phyloP scores from a whole-genome alignment of 2,113 vertebrate genomes.

The Alligator mississippiensis region DNA sequence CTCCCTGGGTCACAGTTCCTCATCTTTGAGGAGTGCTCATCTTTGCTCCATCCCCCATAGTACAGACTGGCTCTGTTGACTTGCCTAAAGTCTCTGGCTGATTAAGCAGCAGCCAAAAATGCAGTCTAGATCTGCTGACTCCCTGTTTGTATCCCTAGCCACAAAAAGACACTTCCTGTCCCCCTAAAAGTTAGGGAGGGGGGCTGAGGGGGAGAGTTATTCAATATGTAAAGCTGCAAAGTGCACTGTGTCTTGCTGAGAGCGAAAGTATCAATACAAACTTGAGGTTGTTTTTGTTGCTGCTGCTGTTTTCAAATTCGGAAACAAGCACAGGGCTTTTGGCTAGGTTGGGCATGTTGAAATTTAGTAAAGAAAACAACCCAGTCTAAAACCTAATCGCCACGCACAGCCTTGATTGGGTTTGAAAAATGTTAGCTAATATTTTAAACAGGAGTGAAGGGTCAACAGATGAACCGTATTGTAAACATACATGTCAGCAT shows the following conservation, averaged over 20 bases:
- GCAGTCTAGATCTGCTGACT: neutral
- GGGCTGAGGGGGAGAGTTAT: rapidly evolving
- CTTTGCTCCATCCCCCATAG: neutral
- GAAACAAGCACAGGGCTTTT: slow-evolving; percentile 26
- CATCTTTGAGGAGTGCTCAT: neutral
- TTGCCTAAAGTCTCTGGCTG: rapidly evolving
- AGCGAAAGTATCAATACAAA: neutral
- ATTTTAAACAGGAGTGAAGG: slow-evolving; percentile 75
- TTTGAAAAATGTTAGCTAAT: slow-evolving; percentile 71
- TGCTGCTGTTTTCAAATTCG: slow-evolving; percentile 33
- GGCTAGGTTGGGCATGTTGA: slow-evolving; percentile 25
- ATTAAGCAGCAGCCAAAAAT: neutral
- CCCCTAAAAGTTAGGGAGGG: neutral
- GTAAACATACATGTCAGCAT: slow-evolving; percentile 77
- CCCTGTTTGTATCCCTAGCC: neutral
- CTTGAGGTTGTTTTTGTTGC: neutral
- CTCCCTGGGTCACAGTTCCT: rapidly evolving
- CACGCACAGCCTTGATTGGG: slow-evolving; percentile 41
- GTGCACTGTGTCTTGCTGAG: rapidly evolving
- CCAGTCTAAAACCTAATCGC: slow-evolving; percentile 64
- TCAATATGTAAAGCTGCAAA: neutral
- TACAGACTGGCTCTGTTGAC: neutral
- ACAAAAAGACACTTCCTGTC: neutral
- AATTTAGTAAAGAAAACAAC: slow-evolving; percentile 63
- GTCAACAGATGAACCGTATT: slow-evolving; percentile 75